Base-by-base conservation (phyloP, 2,888 invertebrate genomes). In the Phengaris arion region DNA sequence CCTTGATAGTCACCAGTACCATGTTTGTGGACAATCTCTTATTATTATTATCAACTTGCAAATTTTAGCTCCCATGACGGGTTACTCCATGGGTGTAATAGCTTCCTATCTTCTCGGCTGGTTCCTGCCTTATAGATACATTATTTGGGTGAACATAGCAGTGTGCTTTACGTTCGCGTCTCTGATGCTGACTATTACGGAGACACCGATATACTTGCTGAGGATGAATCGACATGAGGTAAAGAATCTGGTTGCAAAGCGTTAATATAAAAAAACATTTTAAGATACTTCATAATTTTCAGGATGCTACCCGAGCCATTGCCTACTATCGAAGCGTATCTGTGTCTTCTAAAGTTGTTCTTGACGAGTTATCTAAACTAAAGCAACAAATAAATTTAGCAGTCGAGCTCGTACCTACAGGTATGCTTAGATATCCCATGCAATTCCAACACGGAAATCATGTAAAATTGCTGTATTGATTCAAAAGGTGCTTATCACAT, bases 221-320 rank as follows among this genome's bases (percentile, higher is more conserved):
- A 85, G 86, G 76, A 85, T 90, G 78, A 89, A 89, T 0, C 85
- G 87, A 72, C 91, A 92, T 74, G 88, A 92, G 84, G 93, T 93
- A 64, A 7, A 35, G 35, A 35, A 35, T 35, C 35, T 35, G 35
- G 35, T 35, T 35, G 4, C 35, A 35, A 35, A 35, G 35, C 35
- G 35, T 2, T 35, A 35, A 35, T 35, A 35, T 35, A 35, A 35
- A 35, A 35, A 35, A 35, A 35, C 4, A 35, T 35, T 35, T 4
- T 35, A 35, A 35, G 35, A 35, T 35, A 35, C 35, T 35, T 35
- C 1, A 35, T 2, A 2, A 4, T 35, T 52, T 64, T 59, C 59
- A 81, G 79, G 80, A 79, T 51, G 79, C 81, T 45, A 68, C 74
- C 35, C 12, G 57, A 48, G 77, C 80, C 0, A 85, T 93, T 75